Percentiles rank a stretch among this genome's conserved stretches.
Evolutionary conservation across 1,140 invertebrate species (phyloP).

Genomic region (Anastrepha ludens): DNA sequence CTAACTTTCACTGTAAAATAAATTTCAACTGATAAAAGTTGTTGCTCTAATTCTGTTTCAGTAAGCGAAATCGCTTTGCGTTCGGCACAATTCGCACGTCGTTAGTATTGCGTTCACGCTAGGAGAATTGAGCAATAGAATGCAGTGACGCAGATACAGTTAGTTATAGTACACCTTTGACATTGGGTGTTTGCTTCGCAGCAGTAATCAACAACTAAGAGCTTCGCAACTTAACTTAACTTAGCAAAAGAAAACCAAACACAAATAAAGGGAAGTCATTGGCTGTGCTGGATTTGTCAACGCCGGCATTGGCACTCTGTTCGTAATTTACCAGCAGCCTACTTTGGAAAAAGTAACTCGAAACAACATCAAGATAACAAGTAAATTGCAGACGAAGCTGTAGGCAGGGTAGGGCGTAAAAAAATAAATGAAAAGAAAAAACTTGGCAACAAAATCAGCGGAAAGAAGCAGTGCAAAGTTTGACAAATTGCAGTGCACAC

Average conservation of each 20-base stretch:
- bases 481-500: slow-evolving; percentile 50
- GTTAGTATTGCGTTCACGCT: neutral
- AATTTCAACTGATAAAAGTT: too few species aligned
- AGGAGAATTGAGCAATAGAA: neutral
- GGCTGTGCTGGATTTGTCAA: neutral
- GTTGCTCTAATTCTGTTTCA: too few species aligned
- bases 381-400: slow-evolving; percentile 1
- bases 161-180: neutral
- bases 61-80: too few species aligned
- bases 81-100: too few species aligned
- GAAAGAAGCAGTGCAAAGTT: neutral
- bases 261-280: neutral
- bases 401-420: neutral
- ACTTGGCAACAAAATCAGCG: slow-evolving; percentile 29
- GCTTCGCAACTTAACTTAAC: too few species aligned
- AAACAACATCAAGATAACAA: slow-evolving; percentile 31
- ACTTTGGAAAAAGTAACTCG: slow-evolving; percentile 7
- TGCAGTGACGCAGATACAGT: slow-evolving; percentile 1
- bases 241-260: too few species aligned
- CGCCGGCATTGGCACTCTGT: neutral
- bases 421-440: slow-evolving; percentile 17
- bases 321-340: slow-evolving; percentile 10
- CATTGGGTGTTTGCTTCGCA: neutral
- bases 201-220: neutral
- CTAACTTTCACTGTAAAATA: too few species aligned